Base-by-base conservation (phyloP, 2,113 vertebrate species). In the Accipiter cooperii region DNA sequence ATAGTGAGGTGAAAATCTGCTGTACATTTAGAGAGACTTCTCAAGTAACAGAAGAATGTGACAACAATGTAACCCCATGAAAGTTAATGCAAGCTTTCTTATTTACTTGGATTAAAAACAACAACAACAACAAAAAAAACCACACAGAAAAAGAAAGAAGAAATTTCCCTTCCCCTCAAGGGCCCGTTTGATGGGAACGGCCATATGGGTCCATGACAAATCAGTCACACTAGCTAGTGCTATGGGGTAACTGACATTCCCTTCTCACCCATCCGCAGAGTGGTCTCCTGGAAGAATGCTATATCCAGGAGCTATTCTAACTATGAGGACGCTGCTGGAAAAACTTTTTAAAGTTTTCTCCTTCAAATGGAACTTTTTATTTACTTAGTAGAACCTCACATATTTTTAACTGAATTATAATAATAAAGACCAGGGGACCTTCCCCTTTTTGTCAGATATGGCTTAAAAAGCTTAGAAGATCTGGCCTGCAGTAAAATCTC, bases 81-180 rank as follows among this genome's bases (percentile, higher is more conserved):
- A 25, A 52, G 20, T 3, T 70, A 57, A 42, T 12, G 17, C 3
- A 47, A 89, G 7, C 5, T 78, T 70, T 47, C 34, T 71, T 57
- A 66, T 9, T 34, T 38, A 69, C 10, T 60, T 61, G 18, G 15
- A 46, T 16, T 2, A 6, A 51, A 36, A 9, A 5, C 11, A 8
- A 5, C 29, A 29, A 6, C 5, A 29, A 17, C 9, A 22, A 17
- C 7, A 17, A 1, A 0, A 8, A 19, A 12, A 7, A 4, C 2
- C 25, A 34, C 16, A 14, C 22, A n/a, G 6, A 19, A n/a, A 36
- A 16, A 17, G 11, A 20, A 63, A 40, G 15, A 42, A 7, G 7
- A 47, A 38, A 19, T 6, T 18, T 47, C 63, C 19, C 33, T 64
- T 31, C 18, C 12, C 7, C 25, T n/a, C 21, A 64, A 33, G 24